phyloP scores from a whole-genome alignment of 2,888 invertebrate species.

The Agrochola circellaris region DNA sequence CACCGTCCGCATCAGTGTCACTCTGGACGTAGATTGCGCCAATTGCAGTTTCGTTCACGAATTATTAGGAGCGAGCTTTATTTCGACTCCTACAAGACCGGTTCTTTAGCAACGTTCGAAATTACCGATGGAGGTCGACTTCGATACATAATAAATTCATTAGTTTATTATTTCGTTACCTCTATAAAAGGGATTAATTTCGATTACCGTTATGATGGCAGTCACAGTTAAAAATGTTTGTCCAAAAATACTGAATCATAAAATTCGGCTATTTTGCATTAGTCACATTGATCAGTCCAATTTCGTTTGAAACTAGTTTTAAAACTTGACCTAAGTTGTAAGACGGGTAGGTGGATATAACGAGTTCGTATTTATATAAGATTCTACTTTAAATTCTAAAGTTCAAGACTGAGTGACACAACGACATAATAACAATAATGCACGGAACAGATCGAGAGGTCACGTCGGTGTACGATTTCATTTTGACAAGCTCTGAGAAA shows the following conservation, averaged over 20 bases:
- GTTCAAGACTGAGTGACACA: slow-evolving; percentile 61
- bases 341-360: slow-evolving; percentile 28
- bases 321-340: slow-evolving; percentile 13
- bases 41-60: slow-evolving; percentile 63
- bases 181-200: slow-evolving; percentile 38
- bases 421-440: slow-evolving; percentile 55
- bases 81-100: slow-evolving; percentile 75
- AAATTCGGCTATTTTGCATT: slow-evolving; percentile 39
- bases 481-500: slow-evolving; percentile 51
- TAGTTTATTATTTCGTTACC: slow-evolving; percentile 51
- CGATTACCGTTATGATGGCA: slow-evolving; percentile 22
- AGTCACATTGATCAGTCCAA: slow-evolving; percentile 13
- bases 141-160: slow-evolving; percentile 65
- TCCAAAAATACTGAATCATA: slow-evolving; percentile 28
- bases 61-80: slow-evolving; percentile 65
- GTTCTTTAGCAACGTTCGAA: slow-evolving; percentile 77
- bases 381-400: slow-evolving; percentile 44
- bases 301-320: slow-evolving; percentile 36
- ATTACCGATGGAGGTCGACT: slow-evolving; percentile 76
- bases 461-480: slow-evolving; percentile 50
- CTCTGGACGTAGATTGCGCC: slow-evolving; percentile 46
- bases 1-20: slow-evolving; percentile 26
- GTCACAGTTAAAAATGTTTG: neutral
- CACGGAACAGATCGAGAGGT: slow-evolving; percentile 50
- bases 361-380: slow-evolving; percentile 48